Base-by-base conservation (phyloP, 1,140 invertebrate species). In the Triops cancriformis region DNA sequence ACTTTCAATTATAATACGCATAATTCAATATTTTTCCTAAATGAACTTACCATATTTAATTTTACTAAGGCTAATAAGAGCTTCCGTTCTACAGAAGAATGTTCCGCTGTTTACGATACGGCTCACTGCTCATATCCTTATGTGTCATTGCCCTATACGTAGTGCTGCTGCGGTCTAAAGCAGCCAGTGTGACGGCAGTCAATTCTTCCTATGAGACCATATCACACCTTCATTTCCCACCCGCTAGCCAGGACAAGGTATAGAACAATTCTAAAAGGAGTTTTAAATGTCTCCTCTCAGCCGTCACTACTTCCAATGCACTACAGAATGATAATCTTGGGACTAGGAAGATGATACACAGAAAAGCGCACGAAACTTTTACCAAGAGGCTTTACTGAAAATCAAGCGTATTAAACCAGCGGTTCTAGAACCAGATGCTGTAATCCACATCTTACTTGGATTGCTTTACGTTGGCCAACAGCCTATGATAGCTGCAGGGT, bases 391-490 rank as follows among this genome's bases (percentile, higher is more conserved):
- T 14, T 64, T 64, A 23, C 23, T 64, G 2, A 64, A 64, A 9
- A 18, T 64, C 51, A 64, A 14, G 14, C 42, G 5, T 41, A 74
- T 26, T 12, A 1, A 74, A 64, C 14, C 14, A 14, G 23, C 51
- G 6, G 51, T 64, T 14, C 23, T 76, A 0, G 45, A 76, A 26
- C 42, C 75, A 43, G 43, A 64, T 3, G 45, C 64, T 12, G 28
- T 64, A 27, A 28, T 79, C 42, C 76, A 79, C 27, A 77, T 78
- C 3, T 41, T 72, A 31, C 23, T 79, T 42, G 37, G 64, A 11
- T 42, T 79, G 14, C 77, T 77, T 6, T 79, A 79, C 31, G 64
- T 79, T 37, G 64, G 76, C 26, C 26, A 64, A 6, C 74, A 79
- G 31, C 77, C 79, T 43, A 18, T 74, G 5, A 64, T 73, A 27